Evolutionary conservation across 2,888 invertebrate species (phyloP), one percentile per base, ranked within the genome.

Genomic region (Aricia artaxerxes): DNA sequence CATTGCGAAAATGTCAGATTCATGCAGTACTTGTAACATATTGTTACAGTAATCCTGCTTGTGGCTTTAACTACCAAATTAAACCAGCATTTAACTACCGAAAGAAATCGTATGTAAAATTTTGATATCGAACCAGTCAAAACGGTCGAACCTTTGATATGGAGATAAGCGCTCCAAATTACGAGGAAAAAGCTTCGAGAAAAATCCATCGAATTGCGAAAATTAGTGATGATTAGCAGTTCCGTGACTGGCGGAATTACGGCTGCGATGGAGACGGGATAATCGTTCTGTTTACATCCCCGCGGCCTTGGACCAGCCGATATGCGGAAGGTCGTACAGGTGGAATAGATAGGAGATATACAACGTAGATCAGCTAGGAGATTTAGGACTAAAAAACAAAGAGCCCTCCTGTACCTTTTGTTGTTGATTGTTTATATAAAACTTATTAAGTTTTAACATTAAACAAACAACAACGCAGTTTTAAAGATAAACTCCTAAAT

Each of bases 261-360:
- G 2, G 11, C 57, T 13, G 31, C 73, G 78, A 31, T 72, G 57
- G 73, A 78, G 60, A 69, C 78, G 53, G 60, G 61, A 44, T 78
- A 78, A 78, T 78, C 11, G 78, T 78, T 75, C 44, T 78, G 78
- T 78, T 78, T 78, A 78, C 78, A 57, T 72, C 72, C 73, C 44
- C n/a, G 5, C 44, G 73, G 40, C 73, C 73, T 73, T 73, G 73
- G 73, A n/a, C 40, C 24, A 4, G 73, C 40, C 16, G 7, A 5
- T 6, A 16, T n/a, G 44, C 44, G 73, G 73, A 73, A 73, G 40
- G 69, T 69, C 35, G 35, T 69, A 69, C 35, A 38, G 69, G 69
- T 69, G 69, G 6, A 69, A 35, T 38, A 38, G 69, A 35, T 5
- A 38, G 6, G 13, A 69, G 9, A 61, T 61, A 24, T 4, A 53